Evolutionary conservation across 1,140 invertebrate species (phyloP), one percentile per base, ranked within the genome.

Genomic region (Acarapis woodi): DNA sequence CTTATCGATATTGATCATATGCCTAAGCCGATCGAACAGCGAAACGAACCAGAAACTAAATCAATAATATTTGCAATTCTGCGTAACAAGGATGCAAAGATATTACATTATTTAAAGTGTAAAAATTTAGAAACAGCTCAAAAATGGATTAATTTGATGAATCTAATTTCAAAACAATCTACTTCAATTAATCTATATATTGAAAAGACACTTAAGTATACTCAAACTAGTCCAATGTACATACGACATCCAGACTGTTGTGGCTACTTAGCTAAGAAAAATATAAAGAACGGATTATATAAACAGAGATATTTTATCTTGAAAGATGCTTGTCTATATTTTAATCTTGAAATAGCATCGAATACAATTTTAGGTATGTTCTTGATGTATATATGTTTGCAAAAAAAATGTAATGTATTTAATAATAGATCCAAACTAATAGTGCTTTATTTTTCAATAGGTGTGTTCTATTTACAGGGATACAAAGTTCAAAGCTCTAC

Each of bases 311-410:
- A 85, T 60, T 90, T 83, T 59, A 73, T 93, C 16, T 63, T 93
- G 4, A 90, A 90, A 55, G 80, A 90, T 56, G 83, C 82, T 31
- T 83, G 77, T 47, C 62, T 93, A 9, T 93, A 85, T 59, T 85
- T 88, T 57, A 93, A 85, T 57, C 70, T 71, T 46, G 76, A 83
- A 52, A 68, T 67, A 10, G 73, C 73, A 50, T 71, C 79, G 41
- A 73, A 72, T 47, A 69, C 62, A 50, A 77, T 82, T 44, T 73
- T 82, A 53, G 83, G 76, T 82, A 56, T 52, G 54, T n/a, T n/a
- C n/a, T n/a, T n/a, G n/a, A n/a, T n/a, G n/a, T n/a, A n/a, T n/a
- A n/a, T n/a, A n/a, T n/a, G n/a, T n/a, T n/a, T n/a, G n/a, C n/a
- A n/a, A n/a, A n/a, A n/a, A n/a, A n/a, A n/a, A n/a, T n/a, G n/a